These are phyloP conservation scores for Epicauta chinensis DNA, from an alignment of 1,140 invertebrate species.

Conservation along the genomic window DNA sequence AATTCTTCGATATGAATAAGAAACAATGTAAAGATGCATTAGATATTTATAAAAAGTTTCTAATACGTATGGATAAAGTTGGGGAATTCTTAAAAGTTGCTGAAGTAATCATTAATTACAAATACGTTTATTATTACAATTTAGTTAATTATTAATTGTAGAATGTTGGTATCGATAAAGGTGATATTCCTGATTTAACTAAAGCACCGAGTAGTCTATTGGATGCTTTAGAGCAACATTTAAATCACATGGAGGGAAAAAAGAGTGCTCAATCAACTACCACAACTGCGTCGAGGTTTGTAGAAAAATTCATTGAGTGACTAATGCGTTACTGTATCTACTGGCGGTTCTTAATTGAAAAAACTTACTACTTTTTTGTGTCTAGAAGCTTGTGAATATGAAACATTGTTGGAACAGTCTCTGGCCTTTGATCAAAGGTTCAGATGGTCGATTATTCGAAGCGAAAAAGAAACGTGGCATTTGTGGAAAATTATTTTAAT, in stretches of 20 bases:
- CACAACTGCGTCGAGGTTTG: slow-evolving; percentile 47
- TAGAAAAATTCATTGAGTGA: too few relatives aligned
- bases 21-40: slow-evolving; percentile 96
- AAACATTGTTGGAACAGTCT: too few relatives aligned
- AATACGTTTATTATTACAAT: too few relatives aligned
- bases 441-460: too few relatives aligned
- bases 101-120: slow-evolving; percentile 46
- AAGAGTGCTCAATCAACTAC: slow-evolving; percentile 66
- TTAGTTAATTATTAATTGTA: too few relatives aligned
- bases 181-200: slow-evolving; percentile 97
- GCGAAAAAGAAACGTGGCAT: too few relatives aligned
- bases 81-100: slow-evolving; percentile 97
- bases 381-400: too few relatives aligned
- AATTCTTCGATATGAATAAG: slow-evolving; percentile 99
- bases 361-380: too few relatives aligned
- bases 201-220: slow-evolving; percentile 98
- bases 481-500: too few relatives aligned
- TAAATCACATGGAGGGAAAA: slow-evolving; percentile 88
- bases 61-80: slow-evolving; percentile 98
- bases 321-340: too few relatives aligned
- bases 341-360: too few relatives aligned
- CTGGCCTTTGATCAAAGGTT: too few relatives aligned
- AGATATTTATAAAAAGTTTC: slow-evolving; percentile 98
- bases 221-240: slow-evolving; percentile 95
- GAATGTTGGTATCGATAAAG: slow-evolving; percentile 97